phyloP scores from a whole-genome alignment of 2,888 invertebrate species.

The Lomographa bimaculata region DNA sequence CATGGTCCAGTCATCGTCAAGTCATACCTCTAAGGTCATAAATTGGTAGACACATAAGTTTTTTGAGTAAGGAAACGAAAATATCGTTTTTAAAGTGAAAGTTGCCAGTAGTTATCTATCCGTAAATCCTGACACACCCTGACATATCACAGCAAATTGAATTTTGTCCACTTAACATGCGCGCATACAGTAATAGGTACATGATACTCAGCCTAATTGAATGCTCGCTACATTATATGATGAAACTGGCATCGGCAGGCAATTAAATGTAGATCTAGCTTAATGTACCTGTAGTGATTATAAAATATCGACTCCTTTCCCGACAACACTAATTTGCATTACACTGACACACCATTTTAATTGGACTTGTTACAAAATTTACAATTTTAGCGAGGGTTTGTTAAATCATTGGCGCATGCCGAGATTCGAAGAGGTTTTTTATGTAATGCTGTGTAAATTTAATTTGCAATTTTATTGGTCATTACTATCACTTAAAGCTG shows the following conservation, averaged over 20 bases:
- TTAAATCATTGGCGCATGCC: slow-evolving; percentile 10
- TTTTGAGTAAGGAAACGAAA: too few relatives aligned
- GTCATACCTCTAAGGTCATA: too few relatives aligned
- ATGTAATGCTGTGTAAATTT: neutral
- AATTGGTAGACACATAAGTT: too few relatives aligned
- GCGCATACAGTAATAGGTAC: too few relatives aligned
- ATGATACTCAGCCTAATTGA: slow-evolving; percentile 11
- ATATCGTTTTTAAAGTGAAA: too few relatives aligned
- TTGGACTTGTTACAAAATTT: slow-evolving; percentile 17
- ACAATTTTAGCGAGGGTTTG: slow-evolving; percentile 9
- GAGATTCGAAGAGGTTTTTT: neutral
- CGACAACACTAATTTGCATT: slow-evolving; percentile 42
- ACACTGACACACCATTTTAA: slow-evolving; percentile 31
- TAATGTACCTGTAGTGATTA: slow-evolving; percentile 26
- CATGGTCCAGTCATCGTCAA: too few relatives aligned
- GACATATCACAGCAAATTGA: too few relatives aligned
- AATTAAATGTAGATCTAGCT: slow-evolving; percentile 35
- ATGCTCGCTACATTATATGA: slow-evolving; percentile 33
- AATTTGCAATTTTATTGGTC: too few relatives aligned
- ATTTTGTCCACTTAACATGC: too few relatives aligned
- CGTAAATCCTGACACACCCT: too few relatives aligned
- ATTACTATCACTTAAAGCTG: too few relatives aligned
- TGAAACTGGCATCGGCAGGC: slow-evolving; percentile 36
- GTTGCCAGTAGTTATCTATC: too few relatives aligned
- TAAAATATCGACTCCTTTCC: slow-evolving; percentile 39